Evolutionary conservation across 1,140 invertebrate species (phyloP), one percentile per base, ranked within the genome.

Genomic region (Thalassaphorura encarpata): DNA sequence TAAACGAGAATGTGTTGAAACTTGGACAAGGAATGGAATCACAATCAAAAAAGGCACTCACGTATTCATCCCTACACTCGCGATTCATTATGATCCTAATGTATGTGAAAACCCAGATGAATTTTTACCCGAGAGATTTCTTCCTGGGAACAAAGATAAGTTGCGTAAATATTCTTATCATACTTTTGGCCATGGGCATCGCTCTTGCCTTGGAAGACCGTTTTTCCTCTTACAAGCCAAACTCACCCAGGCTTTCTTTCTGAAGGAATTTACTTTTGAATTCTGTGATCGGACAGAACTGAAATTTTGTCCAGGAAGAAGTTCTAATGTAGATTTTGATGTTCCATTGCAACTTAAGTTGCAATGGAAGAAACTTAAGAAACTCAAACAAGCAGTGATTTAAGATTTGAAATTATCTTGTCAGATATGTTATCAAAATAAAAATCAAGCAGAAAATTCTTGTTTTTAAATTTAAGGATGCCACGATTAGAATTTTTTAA

Each of bases 101-200:
- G 71, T 73, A 50, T 79, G 70, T 60, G 71, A 74, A 1, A 65
- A 79, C 16, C 78, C 78, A 2, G 68, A 73, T 15, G 66, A 67
- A 54, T 80, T 78, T 49, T 69, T 76, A 60, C 83, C 84, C 0
- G 75, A 78, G 42, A 56, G 79, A 8, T 80, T 78, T 58, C 61
- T 69, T 19, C 69, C 72, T 4, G 70, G 75, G 24, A 73, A 76
- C 1, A 40, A 33, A 15, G 16, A 43, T 18, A 23, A 43, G 8
- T 27, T 47, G 19, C 13, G 36, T 39, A 36, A 15, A 19, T 57
- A 57, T 24, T 36, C 55, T 6, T 49, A 31, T 33, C 5, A 26
- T 11, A 49, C 50, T 13, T 58, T 52, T 48, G 56, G 56, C 11
- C 26, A 36, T 24, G 33, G 33, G 5, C 50, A 18, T 40, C 5